phyloP scores from a whole-genome alignment of 2,888 invertebrate genomes.

The Falcaria lacertinaria region DNA sequence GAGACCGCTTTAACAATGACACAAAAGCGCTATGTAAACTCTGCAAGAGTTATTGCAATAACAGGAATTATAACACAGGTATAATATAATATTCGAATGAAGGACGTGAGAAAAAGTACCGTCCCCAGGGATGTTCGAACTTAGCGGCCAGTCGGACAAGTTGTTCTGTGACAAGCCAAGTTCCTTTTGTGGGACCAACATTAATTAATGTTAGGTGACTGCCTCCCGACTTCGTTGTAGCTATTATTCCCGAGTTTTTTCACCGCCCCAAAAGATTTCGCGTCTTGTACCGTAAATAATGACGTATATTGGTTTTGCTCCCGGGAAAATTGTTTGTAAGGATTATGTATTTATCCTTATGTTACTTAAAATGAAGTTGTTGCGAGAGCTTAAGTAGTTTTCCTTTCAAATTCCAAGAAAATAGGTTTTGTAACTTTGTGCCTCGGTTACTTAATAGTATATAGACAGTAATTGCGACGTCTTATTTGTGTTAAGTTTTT shows the following conservation, averaged over 20 bases:
- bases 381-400: conserved; percentile 6
- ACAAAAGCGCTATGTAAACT: conserved; percentile 47
- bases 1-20: conserved; percentile 41
- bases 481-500: too few species aligned
- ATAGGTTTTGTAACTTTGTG: background rate
- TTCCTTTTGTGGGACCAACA: conserved; percentile 45
- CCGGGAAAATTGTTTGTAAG: conserved; percentile 26
- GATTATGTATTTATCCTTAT: conserved; percentile 23
- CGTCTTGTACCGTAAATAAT: conserved; percentile 36
- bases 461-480: background rate
- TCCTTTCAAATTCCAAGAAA: background rate
- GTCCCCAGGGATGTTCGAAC: conserved; percentile 24
- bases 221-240: conserved; percentile 42
- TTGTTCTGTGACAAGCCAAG: conserved; percentile 52
- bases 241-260: conserved; percentile 40
- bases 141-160: conserved; percentile 34
- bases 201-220: conserved; percentile 64
- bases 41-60: conserved; percentile 39
- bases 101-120: conserved; percentile 31
- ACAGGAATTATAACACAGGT: conserved; percentile 44
- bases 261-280: conserved; percentile 27
- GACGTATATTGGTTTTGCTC: conserved; percentile 28
- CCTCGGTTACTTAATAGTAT: background rate
- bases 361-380: conserved; percentile 17
- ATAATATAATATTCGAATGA: conserved; percentile 33